Conservation (phyloP, 2,888 invertebrate genomes). For the Chorisops tibialis region DNA sequence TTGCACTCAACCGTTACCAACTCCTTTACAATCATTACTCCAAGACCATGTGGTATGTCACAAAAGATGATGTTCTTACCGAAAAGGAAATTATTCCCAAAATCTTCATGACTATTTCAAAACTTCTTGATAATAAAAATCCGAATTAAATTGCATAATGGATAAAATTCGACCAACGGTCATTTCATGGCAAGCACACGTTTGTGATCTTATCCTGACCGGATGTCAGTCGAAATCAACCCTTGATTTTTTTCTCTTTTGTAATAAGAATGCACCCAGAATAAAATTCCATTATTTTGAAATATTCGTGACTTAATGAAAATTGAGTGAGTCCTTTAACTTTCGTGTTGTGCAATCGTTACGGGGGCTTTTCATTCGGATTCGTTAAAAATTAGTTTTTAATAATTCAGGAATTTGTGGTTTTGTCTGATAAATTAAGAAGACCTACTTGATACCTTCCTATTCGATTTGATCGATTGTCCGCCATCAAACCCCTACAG, state of each 20-base stretch:
- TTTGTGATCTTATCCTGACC: not conserved
- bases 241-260: not conserved
- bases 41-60: slow-evolving; percentile 3
- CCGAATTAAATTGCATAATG: not conserved
- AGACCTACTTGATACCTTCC: too few relatives aligned
- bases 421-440: too few relatives aligned
- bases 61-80: not conserved
- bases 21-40: not conserved
- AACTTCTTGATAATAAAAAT: too few relatives aligned
- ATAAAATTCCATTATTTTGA: not conserved
- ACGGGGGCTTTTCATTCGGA: not conserved
- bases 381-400: too few relatives aligned
- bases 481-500: too few relatives aligned
- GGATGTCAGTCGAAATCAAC: not conserved
- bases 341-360: not conserved
- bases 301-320: slow-evolving; percentile 10
- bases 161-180: slow-evolving; percentile 4
- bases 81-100: too few relatives aligned
- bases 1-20: slow-evolving; percentile 21
- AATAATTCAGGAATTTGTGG: too few relatives aligned
- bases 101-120: too few relatives aligned
- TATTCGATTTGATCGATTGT: too few relatives aligned
- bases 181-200: not conserved
- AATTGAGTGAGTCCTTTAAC: not conserved
- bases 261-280: not conserved